Percentiles rank a stretch among this genome's conserved stretches.
These are phyloP conservation scores for Apistogramma diplotaenia DNA, from an alignment of 2,113 vertebrate genomes.

Conservation along the genomic window DNA sequence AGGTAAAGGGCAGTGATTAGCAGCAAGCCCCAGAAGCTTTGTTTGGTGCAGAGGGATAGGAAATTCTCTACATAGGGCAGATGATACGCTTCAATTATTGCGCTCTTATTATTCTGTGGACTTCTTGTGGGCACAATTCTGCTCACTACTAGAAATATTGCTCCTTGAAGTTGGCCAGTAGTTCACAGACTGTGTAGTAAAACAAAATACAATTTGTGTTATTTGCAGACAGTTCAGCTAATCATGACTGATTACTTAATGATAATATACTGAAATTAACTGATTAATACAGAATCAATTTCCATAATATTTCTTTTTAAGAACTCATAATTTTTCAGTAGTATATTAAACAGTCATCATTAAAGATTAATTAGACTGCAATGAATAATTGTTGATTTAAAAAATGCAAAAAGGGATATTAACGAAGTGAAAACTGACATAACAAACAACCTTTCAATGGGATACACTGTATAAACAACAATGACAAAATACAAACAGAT, in stretches of 20 bases:
- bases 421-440: neutral
- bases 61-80: constrained; percentile 53
- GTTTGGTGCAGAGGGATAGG: constrained; percentile 51
- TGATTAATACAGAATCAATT: neutral
- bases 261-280: neutral
- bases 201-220: neutral
- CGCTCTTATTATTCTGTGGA: constrained; percentile 40
- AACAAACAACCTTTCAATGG: neutral
- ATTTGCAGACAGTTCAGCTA: neutral
- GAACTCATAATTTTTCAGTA: neutral
- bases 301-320: neutral
- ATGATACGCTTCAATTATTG: constrained; percentile 63
- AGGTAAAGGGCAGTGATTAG: constrained; percentile 73
- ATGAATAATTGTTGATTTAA: neutral
- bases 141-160: constrained; percentile 14
- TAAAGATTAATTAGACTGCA: neutral
- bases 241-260: neutral
- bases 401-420: neutral
- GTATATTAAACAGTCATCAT: neutral
- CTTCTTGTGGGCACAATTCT: constrained; percentile 32
- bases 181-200: neutral
- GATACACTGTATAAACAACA: neutral
- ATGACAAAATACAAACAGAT: neutral
- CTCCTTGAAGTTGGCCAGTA: neutral
- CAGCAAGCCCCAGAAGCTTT: constrained; percentile 55